A percentile compares a stretch with the other conserved stretches of the same genome.
These are phyloP conservation scores for Panthera uncia DNA, from an alignment of 2,113 vertebrate genomes.

Conservation along the genomic window DNA sequence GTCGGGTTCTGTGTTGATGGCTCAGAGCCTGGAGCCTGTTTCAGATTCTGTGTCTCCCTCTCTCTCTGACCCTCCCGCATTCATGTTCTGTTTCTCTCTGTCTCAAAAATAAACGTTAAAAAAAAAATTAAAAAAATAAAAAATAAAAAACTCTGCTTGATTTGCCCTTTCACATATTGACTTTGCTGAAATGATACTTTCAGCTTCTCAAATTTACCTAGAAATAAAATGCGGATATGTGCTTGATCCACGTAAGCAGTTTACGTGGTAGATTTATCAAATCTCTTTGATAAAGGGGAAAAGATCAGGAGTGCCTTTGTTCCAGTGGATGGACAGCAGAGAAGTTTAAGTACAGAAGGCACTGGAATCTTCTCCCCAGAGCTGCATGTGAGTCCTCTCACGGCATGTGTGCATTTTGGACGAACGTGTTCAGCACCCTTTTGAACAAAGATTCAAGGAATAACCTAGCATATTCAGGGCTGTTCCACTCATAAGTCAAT, in stretches of 20 bases:
- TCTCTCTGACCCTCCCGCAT: too few relatives aligned
- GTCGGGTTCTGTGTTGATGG: too few relatives aligned
- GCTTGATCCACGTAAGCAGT: neutral
- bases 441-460: neutral
- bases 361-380: neutral
- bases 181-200: neutral
- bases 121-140: too few relatives aligned
- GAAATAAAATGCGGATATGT: neutral
- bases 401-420: neutral
- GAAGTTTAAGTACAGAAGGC: neutral
- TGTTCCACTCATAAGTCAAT: neutral
- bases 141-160: neutral
- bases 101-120: too few relatives aligned
- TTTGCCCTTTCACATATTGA: neutral
- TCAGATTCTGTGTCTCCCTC: too few relatives aligned
- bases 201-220: neutral
- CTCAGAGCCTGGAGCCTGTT: too few relatives aligned
- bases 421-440: neutral
- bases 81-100: too few relatives aligned
- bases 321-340: neutral
- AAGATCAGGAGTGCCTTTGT: neutral
- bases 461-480: neutral
- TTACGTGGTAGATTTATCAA: neutral
- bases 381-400: neutral
- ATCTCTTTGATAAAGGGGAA: neutral